phyloP scores from a whole-genome alignment of 1,140 invertebrate genomes.

The Ceratitis capitata region DNA sequence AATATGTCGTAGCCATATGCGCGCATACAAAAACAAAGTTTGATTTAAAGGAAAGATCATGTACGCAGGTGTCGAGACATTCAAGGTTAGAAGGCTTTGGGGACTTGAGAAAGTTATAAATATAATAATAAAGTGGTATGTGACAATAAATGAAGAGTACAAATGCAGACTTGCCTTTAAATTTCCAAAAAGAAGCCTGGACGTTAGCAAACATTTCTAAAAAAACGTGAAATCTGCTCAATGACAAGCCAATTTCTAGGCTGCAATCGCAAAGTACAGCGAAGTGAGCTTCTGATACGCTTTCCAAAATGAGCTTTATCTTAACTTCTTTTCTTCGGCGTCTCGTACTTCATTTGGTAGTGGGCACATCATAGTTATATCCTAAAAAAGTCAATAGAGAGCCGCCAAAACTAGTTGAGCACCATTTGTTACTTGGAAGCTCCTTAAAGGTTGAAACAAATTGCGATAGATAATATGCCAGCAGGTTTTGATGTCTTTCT shows the following conservation, averaged over 20 bases:
- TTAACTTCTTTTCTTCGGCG: too few species aligned
- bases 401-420: too few species aligned
- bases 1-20: not conserved
- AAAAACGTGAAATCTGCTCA: not conserved
- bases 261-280: not conserved
- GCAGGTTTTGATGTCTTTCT: too few species aligned
- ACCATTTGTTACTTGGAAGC: too few species aligned
- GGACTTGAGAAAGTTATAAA: slow-evolving; percentile 3
- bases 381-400: too few species aligned
- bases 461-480: too few species aligned
- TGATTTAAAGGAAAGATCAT: not conserved
- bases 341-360: too few species aligned
- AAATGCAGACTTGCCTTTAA: not conserved
- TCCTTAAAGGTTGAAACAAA: too few species aligned
- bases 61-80: slow-evolving; percentile 11
- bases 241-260: not conserved
- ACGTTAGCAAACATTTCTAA: too few species aligned
- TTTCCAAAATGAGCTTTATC: not conserved
- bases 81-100: slow-evolving; percentile 10
- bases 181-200: not conserved
- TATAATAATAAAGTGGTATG: too few species aligned
- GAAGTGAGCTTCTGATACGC: not conserved
- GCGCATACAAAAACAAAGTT: not conserved
- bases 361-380: too few species aligned
- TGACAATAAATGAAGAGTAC: too few species aligned